These are phyloP conservation scores for Pantala flavescens DNA, from an alignment of 1,140 invertebrate species.

Conservation along the genomic window DNA sequence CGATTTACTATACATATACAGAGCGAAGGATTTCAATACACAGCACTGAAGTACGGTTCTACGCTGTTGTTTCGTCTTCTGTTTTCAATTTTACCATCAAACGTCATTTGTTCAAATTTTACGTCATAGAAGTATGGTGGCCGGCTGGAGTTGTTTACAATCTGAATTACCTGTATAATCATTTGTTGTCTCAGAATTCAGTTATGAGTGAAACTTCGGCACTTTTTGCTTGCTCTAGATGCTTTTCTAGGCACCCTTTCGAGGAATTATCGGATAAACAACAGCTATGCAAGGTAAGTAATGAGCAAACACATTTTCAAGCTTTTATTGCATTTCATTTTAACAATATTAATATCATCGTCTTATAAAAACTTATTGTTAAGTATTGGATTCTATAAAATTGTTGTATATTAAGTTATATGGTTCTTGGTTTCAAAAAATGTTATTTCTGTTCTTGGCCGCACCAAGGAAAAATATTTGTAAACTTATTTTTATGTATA, in stretches of 20 bases:
- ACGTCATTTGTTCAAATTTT: not conserved
- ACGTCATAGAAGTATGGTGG: not conserved
- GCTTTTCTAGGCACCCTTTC: slow-evolving; percentile 88
- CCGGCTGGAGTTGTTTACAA: not conserved
- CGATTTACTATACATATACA: too few relatives aligned
- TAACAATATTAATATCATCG: slow-evolving; percentile 19
- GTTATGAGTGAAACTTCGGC: slow-evolving; percentile 32
- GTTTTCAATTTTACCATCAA: too few relatives aligned
- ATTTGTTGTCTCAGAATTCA: not conserved
- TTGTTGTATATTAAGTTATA: slow-evolving; percentile 21
- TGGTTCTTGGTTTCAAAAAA: not conserved
- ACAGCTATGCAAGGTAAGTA: slow-evolving; percentile 87
- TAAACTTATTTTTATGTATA: slow-evolving; percentile 12
- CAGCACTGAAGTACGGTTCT: too few relatives aligned
- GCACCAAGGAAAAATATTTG: slow-evolving; percentile 22
- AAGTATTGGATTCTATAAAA: slow-evolving; percentile 17
- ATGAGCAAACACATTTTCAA: slow-evolving; percentile 21
- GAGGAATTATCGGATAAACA: slow-evolving; percentile 89
- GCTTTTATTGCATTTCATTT: not conserved
- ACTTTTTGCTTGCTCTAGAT: slow-evolving; percentile 88
- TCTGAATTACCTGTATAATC: not conserved
- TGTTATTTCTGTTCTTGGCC: slow-evolving; percentile 16
- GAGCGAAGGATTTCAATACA: too few relatives aligned
- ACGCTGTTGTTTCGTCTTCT: too few relatives aligned
- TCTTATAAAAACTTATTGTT: slow-evolving; percentile 20